Conservation (phyloP, 2,888 invertebrate species). For the Heliconius erato region DNA sequence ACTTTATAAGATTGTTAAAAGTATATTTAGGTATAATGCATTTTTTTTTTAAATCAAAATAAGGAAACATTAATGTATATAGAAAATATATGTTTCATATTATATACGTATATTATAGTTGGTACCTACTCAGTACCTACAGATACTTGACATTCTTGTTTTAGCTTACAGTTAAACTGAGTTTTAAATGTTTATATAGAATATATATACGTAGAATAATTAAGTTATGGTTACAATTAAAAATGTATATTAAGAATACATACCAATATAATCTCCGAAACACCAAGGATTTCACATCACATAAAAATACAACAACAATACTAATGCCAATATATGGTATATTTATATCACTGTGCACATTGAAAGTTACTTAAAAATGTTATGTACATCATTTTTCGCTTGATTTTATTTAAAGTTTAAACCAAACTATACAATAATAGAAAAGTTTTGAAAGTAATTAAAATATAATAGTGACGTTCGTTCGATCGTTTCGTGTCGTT, state of each 20-base stretch:
- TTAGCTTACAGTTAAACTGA: not conserved
- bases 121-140: not conserved
- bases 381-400: conserved; percentile 6
- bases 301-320: conserved; percentile 41
- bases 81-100: too few species aligned
- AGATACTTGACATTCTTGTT: conserved; percentile 8
- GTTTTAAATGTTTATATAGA: not conserved
- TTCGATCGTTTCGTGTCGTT: conserved; percentile 82
- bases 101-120: not conserved
- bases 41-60: not conserved
- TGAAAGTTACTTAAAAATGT: conserved; percentile 16
- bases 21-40: not conserved
- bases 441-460: conserved; percentile 29
- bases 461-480: conserved; percentile 63
- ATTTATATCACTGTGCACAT: conserved; percentile 11
- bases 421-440: not conserved
- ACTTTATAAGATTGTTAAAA: not conserved
- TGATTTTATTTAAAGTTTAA: not conserved
- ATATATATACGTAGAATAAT: not conserved
- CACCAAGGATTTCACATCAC: conserved; percentile 39
- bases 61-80: not conserved
- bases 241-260: conserved; percentile 10
- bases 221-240: not conserved
- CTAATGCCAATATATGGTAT: conserved; percentile 12
- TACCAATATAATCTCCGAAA: conserved; percentile 18